Percentiles rank a stretch among this genome's conserved stretches.
These are phyloP conservation scores for Spea multiplicata DNA, from an alignment of 2,113 vertebrate genomes.

Conservation along the genomic window DNA sequence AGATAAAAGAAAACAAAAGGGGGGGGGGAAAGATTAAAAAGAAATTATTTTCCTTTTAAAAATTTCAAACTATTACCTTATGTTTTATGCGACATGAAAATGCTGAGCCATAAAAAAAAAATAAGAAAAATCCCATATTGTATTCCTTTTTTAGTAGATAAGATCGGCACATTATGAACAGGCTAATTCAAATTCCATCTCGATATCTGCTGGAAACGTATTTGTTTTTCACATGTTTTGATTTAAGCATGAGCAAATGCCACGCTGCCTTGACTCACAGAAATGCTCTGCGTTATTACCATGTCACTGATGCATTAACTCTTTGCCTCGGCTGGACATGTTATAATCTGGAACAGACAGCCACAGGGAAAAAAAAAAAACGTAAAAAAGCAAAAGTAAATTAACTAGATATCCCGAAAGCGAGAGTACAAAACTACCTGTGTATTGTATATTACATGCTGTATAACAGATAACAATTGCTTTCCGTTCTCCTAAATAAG, in stretches of 20 bases:
- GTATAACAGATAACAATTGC: neutral
- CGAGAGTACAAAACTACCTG: neutral
- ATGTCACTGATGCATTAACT: conserved; percentile 32
- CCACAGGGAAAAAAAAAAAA: neutral
- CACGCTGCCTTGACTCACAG: conserved; percentile 8
- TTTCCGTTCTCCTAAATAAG: too few species aligned
- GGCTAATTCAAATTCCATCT: conserved; percentile 29
- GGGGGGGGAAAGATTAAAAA: neutral
- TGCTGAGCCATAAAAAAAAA: conserved; percentile 8
- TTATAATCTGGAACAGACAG: conserved; percentile 4
- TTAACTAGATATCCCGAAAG: conserved; percentile 2
- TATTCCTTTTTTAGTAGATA: conserved; percentile 32
- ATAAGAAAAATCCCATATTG: neutral
- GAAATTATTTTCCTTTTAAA: conserved; percentile 1
- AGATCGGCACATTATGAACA: conserved; percentile 3
- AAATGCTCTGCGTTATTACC: conserved; percentile 35
- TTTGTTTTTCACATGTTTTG: conserved; percentile 32
- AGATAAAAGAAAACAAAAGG: conserved; percentile 12
- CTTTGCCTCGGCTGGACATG: conserved; percentile 5
- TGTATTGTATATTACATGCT: neutral
- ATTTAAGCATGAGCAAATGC: conserved; percentile 22
- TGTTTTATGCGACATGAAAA: neutral
- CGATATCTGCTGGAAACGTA: conserved; percentile 15
- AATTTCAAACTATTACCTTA: conserved; percentile 7
- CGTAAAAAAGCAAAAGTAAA: conserved; percentile 9